phyloP scores from a whole-genome alignment of 2,888 invertebrate genomes.

The Conistra vaccinii region DNA sequence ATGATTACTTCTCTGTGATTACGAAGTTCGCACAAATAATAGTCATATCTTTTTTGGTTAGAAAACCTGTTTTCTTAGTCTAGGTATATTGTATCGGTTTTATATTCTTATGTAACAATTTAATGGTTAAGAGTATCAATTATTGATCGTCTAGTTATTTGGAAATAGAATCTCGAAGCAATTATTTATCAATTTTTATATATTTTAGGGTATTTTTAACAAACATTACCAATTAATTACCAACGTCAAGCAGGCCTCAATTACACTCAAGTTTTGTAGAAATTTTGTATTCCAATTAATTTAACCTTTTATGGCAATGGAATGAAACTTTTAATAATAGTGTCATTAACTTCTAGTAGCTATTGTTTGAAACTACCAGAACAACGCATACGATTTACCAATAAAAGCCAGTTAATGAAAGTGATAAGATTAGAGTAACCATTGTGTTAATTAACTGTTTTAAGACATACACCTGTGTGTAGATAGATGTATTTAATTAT shows the following conservation, averaged over 20 bases:
- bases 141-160: background rate
- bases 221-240: background rate
- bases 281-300: background rate
- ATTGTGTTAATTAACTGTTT: background rate
- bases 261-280: background rate
- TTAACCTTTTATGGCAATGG: background rate
- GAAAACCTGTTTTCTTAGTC: background rate
- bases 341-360: background rate
- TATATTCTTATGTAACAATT: background rate
- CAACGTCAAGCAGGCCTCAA: background rate
- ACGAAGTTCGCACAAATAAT: background rate
- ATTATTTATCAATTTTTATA: too few relatives aligned
- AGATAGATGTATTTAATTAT: background rate
- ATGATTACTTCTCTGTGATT: slow-evolving; percentile 11
- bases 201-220: background rate
- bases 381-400: slow-evolving; percentile 6
- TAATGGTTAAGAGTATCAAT: background rate
- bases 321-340: background rate
- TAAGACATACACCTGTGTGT: background rate
- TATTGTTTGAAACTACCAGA: slow-evolving; percentile 8
- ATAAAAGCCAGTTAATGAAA: slow-evolving; percentile 28
- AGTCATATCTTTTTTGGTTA: background rate
- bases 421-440: slow-evolving; percentile 25
- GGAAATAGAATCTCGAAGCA: background rate
- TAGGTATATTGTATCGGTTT: background rate